Base-by-base conservation (phyloP, 2,797 vertebrate genomes). In the Dipus sagitta region DNA sequence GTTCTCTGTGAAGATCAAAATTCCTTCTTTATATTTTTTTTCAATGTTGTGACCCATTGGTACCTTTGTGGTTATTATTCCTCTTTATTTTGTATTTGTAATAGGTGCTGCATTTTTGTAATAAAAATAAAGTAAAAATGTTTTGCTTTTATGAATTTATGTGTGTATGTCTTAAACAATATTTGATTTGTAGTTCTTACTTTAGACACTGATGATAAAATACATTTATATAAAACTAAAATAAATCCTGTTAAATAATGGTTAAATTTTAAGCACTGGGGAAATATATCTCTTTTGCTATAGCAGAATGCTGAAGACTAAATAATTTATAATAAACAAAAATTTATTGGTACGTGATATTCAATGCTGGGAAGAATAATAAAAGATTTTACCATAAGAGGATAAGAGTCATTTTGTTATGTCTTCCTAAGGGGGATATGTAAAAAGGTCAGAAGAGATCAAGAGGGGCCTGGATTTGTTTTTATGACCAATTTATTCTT, bases 81-180 rank as follows among this genome's bases (percentile, higher is more conserved):
- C 58, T 52, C 58, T 28, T 90, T 64, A 87, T 71, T 81, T 87
- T 90, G 72, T 21, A 14, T 23, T 38, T 68, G 9, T n/a, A 79
- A 4, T 77, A 92, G 75, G 21, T 11, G 34, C 8, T 67, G 47
- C 77, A 0, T 71, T 94, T 94, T 90, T 78, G 2, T 38, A 58
- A 81, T 65, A 23, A 4, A 62, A 52, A 12, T 84, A 2, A 60
- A 62, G 12, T 92, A 4, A 60, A 85, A 65, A 71, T 75, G 20
- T 34, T 32, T 11, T 83, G 4, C n/a, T 90, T 95, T 90, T 92
- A 38, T 42, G 90, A 72, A 94, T 75, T 92, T 74, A 68, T 8
- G 65, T 83, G 0, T 54, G 14, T 92, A 58, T 7, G 6, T 76
- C 52, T 90, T 92, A 76, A 90, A 68, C 3, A 70, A 1, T 70